These are phyloP conservation scores for Irena cyanogastra DNA, from an alignment of 2,113 vertebrate genomes.

Conservation along the genomic window DNA sequence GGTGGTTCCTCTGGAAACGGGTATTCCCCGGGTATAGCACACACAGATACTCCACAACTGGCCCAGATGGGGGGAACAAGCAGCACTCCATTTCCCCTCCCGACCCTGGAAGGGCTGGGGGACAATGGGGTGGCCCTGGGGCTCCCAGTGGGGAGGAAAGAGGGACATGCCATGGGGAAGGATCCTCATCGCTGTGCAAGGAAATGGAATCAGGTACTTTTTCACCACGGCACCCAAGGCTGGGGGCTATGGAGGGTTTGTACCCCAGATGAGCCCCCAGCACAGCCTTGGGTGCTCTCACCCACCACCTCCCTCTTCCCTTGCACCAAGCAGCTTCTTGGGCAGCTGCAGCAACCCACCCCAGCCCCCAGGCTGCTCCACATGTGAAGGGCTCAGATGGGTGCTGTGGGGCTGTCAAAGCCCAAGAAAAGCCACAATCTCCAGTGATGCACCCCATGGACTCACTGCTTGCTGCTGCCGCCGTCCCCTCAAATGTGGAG, in stretches of 20 bases:
- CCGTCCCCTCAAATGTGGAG: neutral
- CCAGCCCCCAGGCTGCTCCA: neutral
- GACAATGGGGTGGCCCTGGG: neutral
- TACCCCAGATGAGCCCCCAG: neutral
- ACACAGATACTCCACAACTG: rapidly evolving
- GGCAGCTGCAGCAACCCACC: neutral
- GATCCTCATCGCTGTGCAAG: rapidly evolving
- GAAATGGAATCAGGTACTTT: neutral
- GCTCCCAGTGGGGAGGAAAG: neutral
- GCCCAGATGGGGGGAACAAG: neutral
- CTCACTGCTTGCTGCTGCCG: neutral
- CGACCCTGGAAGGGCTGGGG: neutral
- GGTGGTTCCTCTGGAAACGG: neutral
- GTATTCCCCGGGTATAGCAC: neutral
- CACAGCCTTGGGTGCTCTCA: neutral
- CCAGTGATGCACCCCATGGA: neutral
- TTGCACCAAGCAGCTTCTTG: neutral
- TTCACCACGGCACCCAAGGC: rapidly evolving
- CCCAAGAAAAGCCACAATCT: neutral
- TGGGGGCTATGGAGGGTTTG: rapidly evolving
- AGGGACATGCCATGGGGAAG: neutral
- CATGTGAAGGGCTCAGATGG: neutral
- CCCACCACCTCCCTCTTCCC: rapidly evolving
- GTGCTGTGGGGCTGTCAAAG: neutral
- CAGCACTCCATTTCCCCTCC: neutral